phyloP scores from a whole-genome alignment of 2,113 vertebrate genomes.

The Ancistrus triradiatus region DNA sequence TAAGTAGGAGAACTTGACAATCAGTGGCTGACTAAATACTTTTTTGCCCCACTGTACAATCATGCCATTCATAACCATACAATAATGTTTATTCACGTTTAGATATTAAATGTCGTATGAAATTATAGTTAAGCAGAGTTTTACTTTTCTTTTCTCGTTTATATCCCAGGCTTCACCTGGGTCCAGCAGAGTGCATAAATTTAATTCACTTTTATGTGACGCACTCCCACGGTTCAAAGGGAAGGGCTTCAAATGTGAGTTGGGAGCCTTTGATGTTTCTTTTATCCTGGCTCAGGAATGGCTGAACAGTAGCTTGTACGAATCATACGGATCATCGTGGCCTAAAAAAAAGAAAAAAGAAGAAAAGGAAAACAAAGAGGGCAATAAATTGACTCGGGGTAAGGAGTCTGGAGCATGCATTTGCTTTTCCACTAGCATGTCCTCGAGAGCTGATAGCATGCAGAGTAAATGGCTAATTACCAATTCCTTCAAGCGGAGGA shows the following conservation, averaged over 20 bases:
- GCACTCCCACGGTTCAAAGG: conserved; percentile 9
- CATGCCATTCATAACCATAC: too few relatives aligned
- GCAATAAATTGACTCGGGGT: conserved; percentile 4
- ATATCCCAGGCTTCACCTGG: background rate
- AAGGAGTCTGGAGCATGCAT: background rate
- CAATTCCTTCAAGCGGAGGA: too few relatives aligned
- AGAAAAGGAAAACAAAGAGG: background rate
- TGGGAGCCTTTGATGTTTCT: conserved; percentile 18
- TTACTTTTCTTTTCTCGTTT: background rate
- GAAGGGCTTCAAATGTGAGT: background rate
- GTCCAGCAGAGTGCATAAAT: conserved; percentile 1
- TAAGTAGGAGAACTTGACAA: too few relatives aligned
- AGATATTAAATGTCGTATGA: too few relatives aligned
- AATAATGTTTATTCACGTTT: too few relatives aligned
- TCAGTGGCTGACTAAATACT: too few relatives aligned
- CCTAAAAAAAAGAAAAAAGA: background rate
- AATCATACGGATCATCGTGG: conserved; percentile 21
- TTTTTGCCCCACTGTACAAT: too few relatives aligned
- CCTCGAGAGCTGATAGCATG: too few relatives aligned
- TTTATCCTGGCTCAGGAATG: conserved; percentile 22
- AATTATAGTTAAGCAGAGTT: too few relatives aligned
- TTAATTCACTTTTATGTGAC: conserved; percentile 13
- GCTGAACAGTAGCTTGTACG: conserved; percentile 30
- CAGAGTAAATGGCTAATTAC: too few relatives aligned
- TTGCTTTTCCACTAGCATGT: background rate